phyloP scores from a whole-genome alignment of 2,888 invertebrate genomes.

The Craniophora ligustri region DNA sequence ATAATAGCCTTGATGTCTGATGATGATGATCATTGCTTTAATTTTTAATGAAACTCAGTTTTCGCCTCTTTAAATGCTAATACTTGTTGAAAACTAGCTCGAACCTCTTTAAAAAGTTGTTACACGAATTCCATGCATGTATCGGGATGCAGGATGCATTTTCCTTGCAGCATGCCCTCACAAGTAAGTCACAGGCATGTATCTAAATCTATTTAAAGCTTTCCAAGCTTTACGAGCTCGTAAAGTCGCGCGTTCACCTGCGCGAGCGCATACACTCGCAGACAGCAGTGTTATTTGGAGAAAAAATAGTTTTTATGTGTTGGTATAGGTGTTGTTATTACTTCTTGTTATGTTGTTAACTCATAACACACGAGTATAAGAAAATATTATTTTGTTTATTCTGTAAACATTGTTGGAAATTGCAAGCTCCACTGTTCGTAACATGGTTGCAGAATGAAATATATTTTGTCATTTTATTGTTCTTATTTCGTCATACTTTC shows the following conservation, averaged over 20 bases:
- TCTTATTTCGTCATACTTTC: too few species aligned
- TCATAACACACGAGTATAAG: not conserved
- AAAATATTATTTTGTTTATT: too few species aligned
- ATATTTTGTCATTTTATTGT: too few species aligned
- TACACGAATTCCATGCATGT: not conserved
- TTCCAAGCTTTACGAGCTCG: conserved; percentile 65
- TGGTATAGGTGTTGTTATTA: not conserved
- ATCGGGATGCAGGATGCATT: conserved; percentile 33
- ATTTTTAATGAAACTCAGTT: too few species aligned
- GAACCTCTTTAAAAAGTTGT: not conserved
- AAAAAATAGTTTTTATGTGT: not conserved
- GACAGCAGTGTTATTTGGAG: conserved; percentile 6
- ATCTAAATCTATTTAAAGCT: conserved; percentile 60
- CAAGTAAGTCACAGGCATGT: conserved; percentile 49
- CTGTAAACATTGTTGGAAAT: too few species aligned
- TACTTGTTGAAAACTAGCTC: not conserved
- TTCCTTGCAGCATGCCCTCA: conserved; percentile 20
- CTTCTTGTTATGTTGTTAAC: not conserved
- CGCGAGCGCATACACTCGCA: conserved; percentile 57
- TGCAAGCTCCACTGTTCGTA: too few species aligned
- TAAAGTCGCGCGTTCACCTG: conserved; percentile 70
- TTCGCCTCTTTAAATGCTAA: too few species aligned
- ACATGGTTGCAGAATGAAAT: too few species aligned
- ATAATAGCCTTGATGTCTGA: too few species aligned
- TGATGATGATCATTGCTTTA: too few species aligned